Conservation (phyloP, 2,888 invertebrate species). For the Fragum sueziense region DNA sequence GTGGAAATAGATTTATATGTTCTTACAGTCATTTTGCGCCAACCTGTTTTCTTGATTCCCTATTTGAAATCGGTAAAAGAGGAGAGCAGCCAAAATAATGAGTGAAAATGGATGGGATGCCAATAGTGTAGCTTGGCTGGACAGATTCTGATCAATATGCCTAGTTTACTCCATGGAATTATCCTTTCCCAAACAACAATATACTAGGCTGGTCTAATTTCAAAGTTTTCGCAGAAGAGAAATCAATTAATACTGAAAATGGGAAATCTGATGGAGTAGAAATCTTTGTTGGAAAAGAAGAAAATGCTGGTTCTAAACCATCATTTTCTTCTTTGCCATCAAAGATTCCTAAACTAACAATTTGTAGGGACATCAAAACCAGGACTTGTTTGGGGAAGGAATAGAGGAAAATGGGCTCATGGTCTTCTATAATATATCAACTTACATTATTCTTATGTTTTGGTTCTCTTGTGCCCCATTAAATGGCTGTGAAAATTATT, state of each 20-base stretch:
- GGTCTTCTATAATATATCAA: no score
- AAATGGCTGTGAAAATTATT: no score
- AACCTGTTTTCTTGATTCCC: background rate
- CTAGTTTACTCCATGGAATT: background rate
- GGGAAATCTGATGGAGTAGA: background rate
- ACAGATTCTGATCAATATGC: background rate
- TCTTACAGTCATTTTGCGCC: no score
- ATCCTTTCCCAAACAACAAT: background rate
- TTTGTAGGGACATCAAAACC: background rate
- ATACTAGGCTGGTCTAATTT: background rate
- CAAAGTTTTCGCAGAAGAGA: no score
- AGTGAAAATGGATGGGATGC: slow-evolving; percentile 1
- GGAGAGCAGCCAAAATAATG: background rate
- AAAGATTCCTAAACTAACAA: background rate
- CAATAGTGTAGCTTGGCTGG: background rate
- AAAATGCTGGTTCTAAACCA: background rate
- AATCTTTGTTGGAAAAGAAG: background rate
- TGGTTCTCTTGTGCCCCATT: no score
- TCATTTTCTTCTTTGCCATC: background rate
- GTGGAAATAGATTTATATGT: no score
- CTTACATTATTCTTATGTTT: no score
- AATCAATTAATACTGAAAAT: no score
- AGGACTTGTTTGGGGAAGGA: background rate
- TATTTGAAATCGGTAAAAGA: background rate
- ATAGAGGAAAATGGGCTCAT: background rate